These are phyloP conservation scores for Cranoglanis bouderius DNA, from an alignment of 2,113 vertebrate genomes.

Conservation along the genomic window DNA sequence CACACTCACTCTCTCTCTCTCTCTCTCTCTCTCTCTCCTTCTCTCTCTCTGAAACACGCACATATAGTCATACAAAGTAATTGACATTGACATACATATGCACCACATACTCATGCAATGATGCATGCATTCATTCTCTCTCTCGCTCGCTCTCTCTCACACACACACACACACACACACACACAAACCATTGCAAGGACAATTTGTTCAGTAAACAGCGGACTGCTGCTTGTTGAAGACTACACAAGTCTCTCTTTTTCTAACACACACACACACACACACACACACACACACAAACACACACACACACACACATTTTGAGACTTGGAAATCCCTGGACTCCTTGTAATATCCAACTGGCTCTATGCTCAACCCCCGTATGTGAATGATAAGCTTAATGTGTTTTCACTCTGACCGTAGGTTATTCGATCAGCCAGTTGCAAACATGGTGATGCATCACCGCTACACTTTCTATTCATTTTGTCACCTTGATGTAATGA, in stretches of 20 bases:
- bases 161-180: neutral
- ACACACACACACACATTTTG: constrained; percentile 4
- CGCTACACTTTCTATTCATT: neutral
- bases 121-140: neutral
- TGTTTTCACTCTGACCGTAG: neutral
- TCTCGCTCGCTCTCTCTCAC: neutral
- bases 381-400: neutral
- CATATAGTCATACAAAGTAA: constrained; percentile 1
- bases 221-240: constrained; percentile 31
- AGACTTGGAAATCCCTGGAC: neutral
- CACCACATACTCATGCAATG: neutral
- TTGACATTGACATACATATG: neutral
- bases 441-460: neutral
- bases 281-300: constrained; percentile 7
- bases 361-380: neutral
- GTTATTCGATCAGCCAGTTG: neutral
- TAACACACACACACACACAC: constrained; percentile 12
- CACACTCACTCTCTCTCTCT: no score
- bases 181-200: constrained; percentile 40
- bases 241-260: neutral
- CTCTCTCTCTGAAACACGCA: neutral
- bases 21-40: neutral
- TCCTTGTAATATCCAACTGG: neutral
- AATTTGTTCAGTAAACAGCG: neutral
- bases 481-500: neutral